These are phyloP conservation scores for Eriosoma lanigerum DNA, from an alignment of 1,140 invertebrate genomes.

Conservation along the genomic window DNA sequence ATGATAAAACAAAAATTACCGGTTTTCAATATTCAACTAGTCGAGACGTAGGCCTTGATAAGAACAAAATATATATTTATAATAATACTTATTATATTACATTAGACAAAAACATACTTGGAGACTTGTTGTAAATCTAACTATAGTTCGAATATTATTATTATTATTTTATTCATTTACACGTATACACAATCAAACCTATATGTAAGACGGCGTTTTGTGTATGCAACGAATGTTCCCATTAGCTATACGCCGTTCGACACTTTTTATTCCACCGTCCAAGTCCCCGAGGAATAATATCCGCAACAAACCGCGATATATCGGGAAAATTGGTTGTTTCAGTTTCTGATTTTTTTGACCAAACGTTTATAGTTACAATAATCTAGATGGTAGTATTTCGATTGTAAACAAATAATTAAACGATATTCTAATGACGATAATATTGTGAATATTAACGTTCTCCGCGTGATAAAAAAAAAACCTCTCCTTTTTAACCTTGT, in stretches of 20 bases:
- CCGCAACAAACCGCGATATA: not conserved
- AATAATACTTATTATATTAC: no score
- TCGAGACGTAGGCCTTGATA: not conserved
- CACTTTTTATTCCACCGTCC: constrained; percentile 21
- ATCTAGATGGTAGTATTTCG: no score
- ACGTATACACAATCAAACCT: not conserved
- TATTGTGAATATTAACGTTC: not conserved
- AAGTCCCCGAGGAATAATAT: constrained; percentile 15
- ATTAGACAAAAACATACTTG: no score
- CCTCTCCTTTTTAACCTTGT: constrained; percentile 38
- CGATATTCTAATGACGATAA: no score
- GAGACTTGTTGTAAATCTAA: no score
- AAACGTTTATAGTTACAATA: no score
- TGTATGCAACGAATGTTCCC: constrained; percentile 36
- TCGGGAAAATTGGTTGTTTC: not conserved
- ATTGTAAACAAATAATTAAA: no score
- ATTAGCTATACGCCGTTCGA: not conserved
- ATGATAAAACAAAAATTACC: not conserved
- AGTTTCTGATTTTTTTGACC: not conserved
- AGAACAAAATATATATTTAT: no score
- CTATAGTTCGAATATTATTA: no score
- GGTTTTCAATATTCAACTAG: constrained; percentile 3
- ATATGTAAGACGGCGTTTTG: constrained; percentile 38
- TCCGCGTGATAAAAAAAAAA: not conserved
- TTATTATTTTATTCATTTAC: no score